phyloP scores from a whole-genome alignment of 2,113 vertebrate genomes.

The Tylochromis polylepis region DNA sequence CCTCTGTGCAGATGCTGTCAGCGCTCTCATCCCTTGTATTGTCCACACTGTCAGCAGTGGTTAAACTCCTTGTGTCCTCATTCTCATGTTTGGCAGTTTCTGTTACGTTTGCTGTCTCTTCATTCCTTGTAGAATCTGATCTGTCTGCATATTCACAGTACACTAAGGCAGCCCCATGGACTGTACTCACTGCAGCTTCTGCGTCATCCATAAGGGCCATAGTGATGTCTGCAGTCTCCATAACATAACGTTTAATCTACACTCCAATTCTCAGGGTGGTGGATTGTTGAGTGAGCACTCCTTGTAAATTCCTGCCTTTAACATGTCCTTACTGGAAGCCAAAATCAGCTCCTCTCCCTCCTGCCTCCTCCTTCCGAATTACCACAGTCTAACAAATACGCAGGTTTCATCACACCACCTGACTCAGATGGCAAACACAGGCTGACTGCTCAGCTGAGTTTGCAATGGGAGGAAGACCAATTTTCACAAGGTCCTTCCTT shows the following conservation, averaged over 20 bases:
- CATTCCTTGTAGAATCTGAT: not conserved
- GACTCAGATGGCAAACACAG: conserved; percentile 4
- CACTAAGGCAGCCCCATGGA: not conserved
- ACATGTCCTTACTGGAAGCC: conserved; percentile 61
- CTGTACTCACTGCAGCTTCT: not conserved
- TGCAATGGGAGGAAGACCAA: conserved; percentile 13
- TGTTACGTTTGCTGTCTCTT: not conserved
- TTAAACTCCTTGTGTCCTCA: not conserved
- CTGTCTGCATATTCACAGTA: not conserved
- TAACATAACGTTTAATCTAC: not conserved
- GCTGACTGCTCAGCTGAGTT: conserved; percentile 8
- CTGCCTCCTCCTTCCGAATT: conserved; percentile 30
- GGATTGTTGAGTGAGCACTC: conserved; percentile 30
- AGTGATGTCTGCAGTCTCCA: not conserved
- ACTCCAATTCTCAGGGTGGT: not conserved
- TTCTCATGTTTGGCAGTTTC: not conserved
- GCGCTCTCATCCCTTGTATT: not conserved
- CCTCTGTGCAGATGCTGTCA: not conserved
- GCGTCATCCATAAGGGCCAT: not conserved
- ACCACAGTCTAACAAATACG: conserved; percentile 14
- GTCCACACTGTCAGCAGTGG: not conserved
- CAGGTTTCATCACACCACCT: conserved; percentile 36
- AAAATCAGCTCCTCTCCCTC: not conserved
- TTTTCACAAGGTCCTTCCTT: conserved; percentile 27
- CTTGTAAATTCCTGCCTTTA: conserved; percentile 50